These are phyloP conservation scores for Chlorops oryzae DNA, from an alignment of 1,140 invertebrate genomes.

Conservation along the genomic window DNA sequence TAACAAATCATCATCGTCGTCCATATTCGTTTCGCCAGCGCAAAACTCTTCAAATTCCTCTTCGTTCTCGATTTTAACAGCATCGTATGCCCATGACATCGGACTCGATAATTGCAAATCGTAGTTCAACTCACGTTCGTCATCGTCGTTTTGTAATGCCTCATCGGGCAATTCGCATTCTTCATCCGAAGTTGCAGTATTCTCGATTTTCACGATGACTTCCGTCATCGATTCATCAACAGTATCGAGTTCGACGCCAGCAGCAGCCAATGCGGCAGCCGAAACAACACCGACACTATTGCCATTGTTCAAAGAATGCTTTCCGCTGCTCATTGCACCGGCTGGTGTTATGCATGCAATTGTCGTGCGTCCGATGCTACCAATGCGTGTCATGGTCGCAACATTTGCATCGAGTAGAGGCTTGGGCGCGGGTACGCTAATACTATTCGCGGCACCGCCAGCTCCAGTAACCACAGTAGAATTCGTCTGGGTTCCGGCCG, in stretches of 20 bases:
- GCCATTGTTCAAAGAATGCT: constrained; percentile 27
- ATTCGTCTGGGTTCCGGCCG: constrained; percentile 13
- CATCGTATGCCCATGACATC: constrained; percentile 43
- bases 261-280: constrained; percentile 36
- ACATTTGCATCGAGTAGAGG: constrained; percentile 22
- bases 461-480: background rate
- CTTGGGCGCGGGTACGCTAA: constrained; percentile 1
- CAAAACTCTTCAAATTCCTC: constrained; percentile 37
- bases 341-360: constrained; percentile 39
- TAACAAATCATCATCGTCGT: constrained; percentile 38
- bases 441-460: constrained; percentile 7
- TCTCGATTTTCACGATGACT: constrained; percentile 44
- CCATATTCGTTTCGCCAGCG: constrained; percentile 19
- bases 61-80: constrained; percentile 42
- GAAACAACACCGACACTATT: constrained; percentile 37
- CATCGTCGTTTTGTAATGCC: background rate
- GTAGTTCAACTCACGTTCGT: constrained; percentile 24
- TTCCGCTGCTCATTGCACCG: constrained; percentile 11
- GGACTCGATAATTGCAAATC: constrained; percentile 43
- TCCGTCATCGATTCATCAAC: constrained; percentile 42
- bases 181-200: constrained; percentile 24
- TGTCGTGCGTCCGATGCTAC: constrained; percentile 42
- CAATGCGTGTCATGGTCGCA: constrained; percentile 38
- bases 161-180: background rate
- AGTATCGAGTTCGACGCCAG: constrained; percentile 38